Evolutionary conservation across 2,797 vertebrate species (phyloP).

Genomic region (Gambusia yucatana): DNA sequence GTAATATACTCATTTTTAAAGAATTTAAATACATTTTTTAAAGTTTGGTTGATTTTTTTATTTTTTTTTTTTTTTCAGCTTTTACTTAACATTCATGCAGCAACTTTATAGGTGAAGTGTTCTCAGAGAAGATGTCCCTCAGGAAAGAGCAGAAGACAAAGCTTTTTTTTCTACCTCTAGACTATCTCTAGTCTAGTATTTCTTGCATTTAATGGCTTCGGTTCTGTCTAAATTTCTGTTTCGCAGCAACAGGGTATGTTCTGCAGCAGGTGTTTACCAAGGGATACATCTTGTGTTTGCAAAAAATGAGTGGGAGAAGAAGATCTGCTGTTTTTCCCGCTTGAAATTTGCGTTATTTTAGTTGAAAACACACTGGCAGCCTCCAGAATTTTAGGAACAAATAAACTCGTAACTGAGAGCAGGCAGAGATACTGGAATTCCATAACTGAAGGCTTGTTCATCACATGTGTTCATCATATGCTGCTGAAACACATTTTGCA

Average conservation of each 20-base stretch:
- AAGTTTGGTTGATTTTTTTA: background rate
- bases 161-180: background rate
- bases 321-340: slow-evolving; percentile 42
- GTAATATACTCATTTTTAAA: background rate
- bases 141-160: background rate
- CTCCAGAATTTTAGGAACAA: slow-evolving; percentile 36
- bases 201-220: slow-evolving; percentile 27
- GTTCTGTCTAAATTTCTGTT: slow-evolving; percentile 45
- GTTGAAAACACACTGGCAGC: slow-evolving; percentile 37
- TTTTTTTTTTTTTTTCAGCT: slow-evolving; percentile 11
- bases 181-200: slow-evolving; percentile 21
- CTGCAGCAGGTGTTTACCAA: slow-evolving; percentile 51
- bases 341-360: slow-evolving; percentile 47
- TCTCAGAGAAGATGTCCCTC: slow-evolving; percentile 31
- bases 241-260: slow-evolving; percentile 42
- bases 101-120: slow-evolving; percentile 6
- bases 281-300: slow-evolving; percentile 42
- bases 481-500: background rate
- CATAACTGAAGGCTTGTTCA: slow-evolving; percentile 24
- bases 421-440: slow-evolving; percentile 21
- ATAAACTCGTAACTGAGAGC: slow-evolving; percentile 21
- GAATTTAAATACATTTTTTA: background rate
- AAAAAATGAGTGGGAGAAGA: slow-evolving; percentile 28
- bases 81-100: background rate
- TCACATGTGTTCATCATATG: slow-evolving; percentile 14